Evolutionary conservation across 2,888 invertebrate genomes (phyloP).

Genomic region (Parnassius orleans): DNA sequence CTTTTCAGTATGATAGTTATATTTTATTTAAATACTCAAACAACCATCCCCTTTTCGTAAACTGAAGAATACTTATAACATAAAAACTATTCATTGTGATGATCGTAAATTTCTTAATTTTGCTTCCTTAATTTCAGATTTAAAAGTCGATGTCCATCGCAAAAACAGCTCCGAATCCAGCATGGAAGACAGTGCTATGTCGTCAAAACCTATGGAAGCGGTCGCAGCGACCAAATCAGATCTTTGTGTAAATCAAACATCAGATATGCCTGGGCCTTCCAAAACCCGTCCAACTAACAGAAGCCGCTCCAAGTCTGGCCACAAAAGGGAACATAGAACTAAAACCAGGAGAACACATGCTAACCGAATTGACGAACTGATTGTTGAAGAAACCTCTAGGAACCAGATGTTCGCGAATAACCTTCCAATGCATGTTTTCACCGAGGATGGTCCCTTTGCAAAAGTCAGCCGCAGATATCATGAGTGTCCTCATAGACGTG

Average conservation of each 20-base stretch:
- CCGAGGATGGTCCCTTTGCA: conserved; percentile 72
- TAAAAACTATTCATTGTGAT: too few species aligned
- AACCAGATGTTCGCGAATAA: conserved; percentile 54
- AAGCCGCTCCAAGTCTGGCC: conserved; percentile 56
- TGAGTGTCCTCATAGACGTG: conserved; percentile 63
- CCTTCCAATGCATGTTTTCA: conserved; percentile 60
- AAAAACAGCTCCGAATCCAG: conserved; percentile 95
- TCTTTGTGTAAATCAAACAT: conserved; percentile 58
- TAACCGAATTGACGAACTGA: conserved; percentile 62
- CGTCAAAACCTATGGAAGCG: conserved; percentile 63
- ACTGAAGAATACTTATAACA: too few species aligned
- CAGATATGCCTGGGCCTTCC: conserved; percentile 55
- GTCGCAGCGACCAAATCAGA: conserved; percentile 63
- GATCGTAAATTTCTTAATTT: too few species aligned
- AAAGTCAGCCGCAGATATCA: conserved; percentile 70
- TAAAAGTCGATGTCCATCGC: conserved; percentile 95
- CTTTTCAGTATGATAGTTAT: too few species aligned
- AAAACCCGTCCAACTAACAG: conserved; percentile 56
- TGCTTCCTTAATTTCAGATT: conserved; percentile 76
- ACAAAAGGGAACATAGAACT: conserved; percentile 57
- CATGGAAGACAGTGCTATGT: conserved; percentile 83
- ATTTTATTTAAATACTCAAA: too few species aligned
- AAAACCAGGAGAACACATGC: conserved; percentile 56
- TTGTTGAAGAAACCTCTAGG: conserved; percentile 59
- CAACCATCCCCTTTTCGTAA: too few species aligned